phyloP scores from a whole-genome alignment of 1,140 invertebrate genomes.

The Drosophila athabasca region DNA sequence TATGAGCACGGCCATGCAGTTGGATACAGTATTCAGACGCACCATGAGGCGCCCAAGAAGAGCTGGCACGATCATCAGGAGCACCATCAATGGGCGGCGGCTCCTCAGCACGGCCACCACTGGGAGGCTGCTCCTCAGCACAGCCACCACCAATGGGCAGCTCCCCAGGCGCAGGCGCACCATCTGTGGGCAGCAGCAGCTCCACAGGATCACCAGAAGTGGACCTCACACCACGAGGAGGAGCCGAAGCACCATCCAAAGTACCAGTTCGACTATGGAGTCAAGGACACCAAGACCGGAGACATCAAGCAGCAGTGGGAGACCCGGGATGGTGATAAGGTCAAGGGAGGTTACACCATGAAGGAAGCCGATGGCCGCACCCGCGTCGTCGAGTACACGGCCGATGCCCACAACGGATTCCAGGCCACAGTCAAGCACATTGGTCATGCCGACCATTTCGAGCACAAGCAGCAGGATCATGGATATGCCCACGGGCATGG shows the following conservation, averaged over 20 bases:
- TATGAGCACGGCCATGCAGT: slow-evolving; percentile 44
- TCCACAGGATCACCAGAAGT: slow-evolving; percentile 17
- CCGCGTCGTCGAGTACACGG: slow-evolving; percentile 86
- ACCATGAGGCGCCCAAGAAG: slow-evolving; percentile 62
- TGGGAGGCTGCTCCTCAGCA: slow-evolving; percentile 22
- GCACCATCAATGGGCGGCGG: slow-evolving; percentile 28
- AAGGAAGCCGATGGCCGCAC: slow-evolving; percentile 86
- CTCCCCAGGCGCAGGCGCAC: slow-evolving; percentile 14
- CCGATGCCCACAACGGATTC: slow-evolving; percentile 85
- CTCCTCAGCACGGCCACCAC: slow-evolving; percentile 35
- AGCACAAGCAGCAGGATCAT: slow-evolving; percentile 45
- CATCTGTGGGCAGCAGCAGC: slow-evolving; percentile 39
- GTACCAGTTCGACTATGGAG: slow-evolving; percentile 90
- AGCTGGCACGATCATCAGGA: slow-evolving; percentile 58
- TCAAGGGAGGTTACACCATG: slow-evolving; percentile 86
- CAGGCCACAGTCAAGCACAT: slow-evolving; percentile 85
- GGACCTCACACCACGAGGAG: slow-evolving; percentile 37
- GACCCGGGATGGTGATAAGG: slow-evolving; percentile 86
- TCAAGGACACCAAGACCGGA: slow-evolving; percentile 89
- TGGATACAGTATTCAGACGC: slow-evolving; percentile 61
- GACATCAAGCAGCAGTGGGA: slow-evolving; percentile 88
- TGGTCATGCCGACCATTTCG: slow-evolving; percentile 83
- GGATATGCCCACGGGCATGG: slow-evolving; percentile 51
- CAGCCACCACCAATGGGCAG: slow-evolving; percentile 19
- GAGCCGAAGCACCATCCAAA: slow-evolving; percentile 85